Conservation (phyloP, 2,113 vertebrate species). For the Microtus ochrogaster region DNA sequence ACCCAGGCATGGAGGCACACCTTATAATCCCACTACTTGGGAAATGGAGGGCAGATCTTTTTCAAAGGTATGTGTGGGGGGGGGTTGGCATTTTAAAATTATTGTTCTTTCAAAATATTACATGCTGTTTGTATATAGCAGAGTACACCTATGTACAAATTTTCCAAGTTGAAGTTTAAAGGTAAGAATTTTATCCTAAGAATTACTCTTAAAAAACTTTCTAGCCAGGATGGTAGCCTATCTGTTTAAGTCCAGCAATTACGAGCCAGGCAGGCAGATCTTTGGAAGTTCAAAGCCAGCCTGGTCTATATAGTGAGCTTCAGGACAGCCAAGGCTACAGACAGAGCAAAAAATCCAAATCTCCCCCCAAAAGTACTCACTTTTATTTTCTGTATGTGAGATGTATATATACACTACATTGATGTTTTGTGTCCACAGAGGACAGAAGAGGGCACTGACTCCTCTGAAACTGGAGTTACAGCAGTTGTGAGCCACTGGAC, state of each 20-base stretch:
- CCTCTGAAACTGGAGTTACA: too few relatives aligned
- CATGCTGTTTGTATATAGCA: slow-evolving; percentile 30
- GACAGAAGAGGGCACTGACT: too few relatives aligned
- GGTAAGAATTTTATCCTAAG: slow-evolving; percentile 51
- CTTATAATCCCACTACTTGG: background rate
- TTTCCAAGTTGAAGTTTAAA: slow-evolving; percentile 54
- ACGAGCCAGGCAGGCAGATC: background rate
- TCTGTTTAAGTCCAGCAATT: background rate
- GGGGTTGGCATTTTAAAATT: slow-evolving; percentile 12
- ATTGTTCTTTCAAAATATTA: slow-evolving; percentile 55
- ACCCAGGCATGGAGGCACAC: background rate
- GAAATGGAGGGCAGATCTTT: background rate
- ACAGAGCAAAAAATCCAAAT: background rate
- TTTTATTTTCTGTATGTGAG: background rate
- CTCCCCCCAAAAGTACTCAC: background rate
- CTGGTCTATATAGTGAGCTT: background rate
- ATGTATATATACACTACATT: too few relatives aligned
- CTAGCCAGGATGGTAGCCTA: background rate
- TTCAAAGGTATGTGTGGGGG: background rate
- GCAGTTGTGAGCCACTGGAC: too few relatives aligned
- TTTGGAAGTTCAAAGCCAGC: background rate
- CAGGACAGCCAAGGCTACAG: background rate
- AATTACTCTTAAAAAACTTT: slow-evolving; percentile 27
- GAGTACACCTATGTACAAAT: slow-evolving; percentile 13
- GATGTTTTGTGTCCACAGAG: too few relatives aligned